Evolutionary conservation across 37 sponge, comb jelly and placozoan genomes (phyloP), one percentile per base, ranked within the genome.

Genomic region (Ephydatia muelleri): DNA sequence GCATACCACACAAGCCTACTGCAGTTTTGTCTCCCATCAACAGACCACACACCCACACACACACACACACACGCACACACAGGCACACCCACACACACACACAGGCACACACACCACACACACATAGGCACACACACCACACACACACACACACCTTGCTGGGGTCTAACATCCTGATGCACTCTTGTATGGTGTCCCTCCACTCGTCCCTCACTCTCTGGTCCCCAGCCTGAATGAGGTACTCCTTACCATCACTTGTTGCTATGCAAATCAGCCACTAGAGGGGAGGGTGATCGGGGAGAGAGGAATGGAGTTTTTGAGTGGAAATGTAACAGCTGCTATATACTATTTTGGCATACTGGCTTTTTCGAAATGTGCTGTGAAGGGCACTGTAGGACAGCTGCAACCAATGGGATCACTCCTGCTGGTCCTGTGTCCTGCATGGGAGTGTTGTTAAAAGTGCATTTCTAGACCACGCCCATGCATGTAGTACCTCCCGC

Each of bases 171-270:
- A 26, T 87, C 38, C 89, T 80, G 35, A 93, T 89, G 31, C 75
- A 35, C 16, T 91, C 85, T 65, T 87, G 92, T 66, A 94, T 88
- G 72, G 74, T 67, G 4, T 28, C 28, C 26, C 34, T 80, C 95
- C 95, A 94, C n/a, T 83, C 89, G 0, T 85, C 87, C 6, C 87
- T 72, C 1, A 69, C 27, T 31, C 22, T 65, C 65, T 81, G 76
- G 79, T 94, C 92, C 0, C 86, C 82, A 5, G 95, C 95, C 38
- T 94, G 89, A 38, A 94, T 87, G 57, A 91, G 27, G 71, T 70
- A 91, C 64, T 84, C 82, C 32, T 70, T 81, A 0, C 89, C 87
- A 21, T 82, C 79, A 19, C 34, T 27, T 1, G 89, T 85, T 0
- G 77, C 77, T 11, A 92, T 23, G 26, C 77, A 77, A 0, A 92